Percentiles rank a stretch among this genome's conserved stretches.
Conservation (phyloP, 2,113 vertebrate species). For the Gobius niger region DNA sequence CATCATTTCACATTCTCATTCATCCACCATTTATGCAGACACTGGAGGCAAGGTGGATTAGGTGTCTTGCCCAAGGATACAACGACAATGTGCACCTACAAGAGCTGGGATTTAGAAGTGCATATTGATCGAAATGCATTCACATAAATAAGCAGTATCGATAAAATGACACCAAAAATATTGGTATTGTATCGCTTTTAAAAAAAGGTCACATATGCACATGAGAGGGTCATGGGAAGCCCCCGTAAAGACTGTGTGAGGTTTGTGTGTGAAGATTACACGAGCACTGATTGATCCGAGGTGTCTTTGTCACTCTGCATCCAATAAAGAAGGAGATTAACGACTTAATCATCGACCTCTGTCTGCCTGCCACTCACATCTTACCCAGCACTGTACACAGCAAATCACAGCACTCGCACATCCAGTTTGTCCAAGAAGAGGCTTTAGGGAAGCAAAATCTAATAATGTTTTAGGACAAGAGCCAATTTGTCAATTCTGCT, state of each 20-base stretch:
- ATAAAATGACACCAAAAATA: too few relatives aligned
- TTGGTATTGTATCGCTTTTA: too few relatives aligned
- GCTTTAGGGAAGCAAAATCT: neutral
- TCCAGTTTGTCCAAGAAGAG: neutral
- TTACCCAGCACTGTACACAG: neutral
- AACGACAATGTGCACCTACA: too few relatives aligned
- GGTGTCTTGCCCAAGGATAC: too few relatives aligned
- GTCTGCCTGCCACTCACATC: slow-evolving; percentile 30
- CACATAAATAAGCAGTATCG: too few relatives aligned
- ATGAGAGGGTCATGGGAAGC: slow-evolving; percentile 4
- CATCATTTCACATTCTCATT: too few relatives aligned
- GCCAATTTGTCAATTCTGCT: slow-evolving; percentile 2
- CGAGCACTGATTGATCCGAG: slow-evolving; percentile 47
- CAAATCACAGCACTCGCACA: neutral
- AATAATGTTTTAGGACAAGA: neutral
- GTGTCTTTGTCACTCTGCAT: slow-evolving; percentile 47
- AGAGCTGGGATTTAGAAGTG: too few relatives aligned
- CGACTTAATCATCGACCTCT: slow-evolving; percentile 28
- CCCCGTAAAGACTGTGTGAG: slow-evolving; percentile 43
- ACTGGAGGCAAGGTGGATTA: too few relatives aligned
- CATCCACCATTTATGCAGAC: too few relatives aligned
- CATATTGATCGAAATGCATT: too few relatives aligned
- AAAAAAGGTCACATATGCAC: too few relatives aligned
- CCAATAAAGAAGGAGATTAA: slow-evolving; percentile 50
- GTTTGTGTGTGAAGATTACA: slow-evolving; percentile 55